Conservation (phyloP, 2,888 invertebrate genomes). For the Drosophila melanocephala region DNA sequence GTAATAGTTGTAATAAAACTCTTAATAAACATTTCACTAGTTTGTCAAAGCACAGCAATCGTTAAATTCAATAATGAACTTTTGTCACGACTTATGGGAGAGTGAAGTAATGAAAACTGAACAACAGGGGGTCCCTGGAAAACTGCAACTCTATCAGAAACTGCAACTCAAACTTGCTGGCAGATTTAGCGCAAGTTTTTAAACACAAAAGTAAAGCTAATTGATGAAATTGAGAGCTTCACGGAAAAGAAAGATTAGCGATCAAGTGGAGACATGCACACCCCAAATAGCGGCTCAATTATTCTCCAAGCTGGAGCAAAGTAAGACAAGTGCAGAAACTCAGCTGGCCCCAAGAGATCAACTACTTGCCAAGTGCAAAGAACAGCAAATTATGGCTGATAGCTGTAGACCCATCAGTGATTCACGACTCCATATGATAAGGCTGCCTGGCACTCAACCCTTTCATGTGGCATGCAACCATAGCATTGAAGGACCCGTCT, state of each 20-base stretch:
- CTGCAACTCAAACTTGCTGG: background rate
- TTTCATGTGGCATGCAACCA: conserved; percentile 22
- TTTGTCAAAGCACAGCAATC: background rate
- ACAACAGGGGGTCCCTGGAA: background rate
- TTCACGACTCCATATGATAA: conserved; percentile 1
- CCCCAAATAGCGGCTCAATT: background rate
- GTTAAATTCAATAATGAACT: background rate
- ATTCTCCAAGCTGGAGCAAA: background rate
- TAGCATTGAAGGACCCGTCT: conserved; percentile 8
- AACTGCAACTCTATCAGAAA: background rate
- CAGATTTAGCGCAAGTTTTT: background rate
- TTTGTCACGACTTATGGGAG: background rate
- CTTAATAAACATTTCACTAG: background rate
- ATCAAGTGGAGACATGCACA: background rate
- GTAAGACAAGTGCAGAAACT: background rate
- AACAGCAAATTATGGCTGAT: background rate
- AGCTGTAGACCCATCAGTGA: background rate
- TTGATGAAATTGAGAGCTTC: background rate
- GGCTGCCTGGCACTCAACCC: background rate
- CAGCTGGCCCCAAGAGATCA: too few species aligned
- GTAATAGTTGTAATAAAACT: background rate
- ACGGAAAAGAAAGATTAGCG: background rate
- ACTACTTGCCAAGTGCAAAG: background rate
- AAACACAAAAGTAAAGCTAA: background rate
- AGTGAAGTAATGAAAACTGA: background rate